Conservation (phyloP, 92 coral and sea anemone genomes). For the Epizoanthus fatuus region DNA sequence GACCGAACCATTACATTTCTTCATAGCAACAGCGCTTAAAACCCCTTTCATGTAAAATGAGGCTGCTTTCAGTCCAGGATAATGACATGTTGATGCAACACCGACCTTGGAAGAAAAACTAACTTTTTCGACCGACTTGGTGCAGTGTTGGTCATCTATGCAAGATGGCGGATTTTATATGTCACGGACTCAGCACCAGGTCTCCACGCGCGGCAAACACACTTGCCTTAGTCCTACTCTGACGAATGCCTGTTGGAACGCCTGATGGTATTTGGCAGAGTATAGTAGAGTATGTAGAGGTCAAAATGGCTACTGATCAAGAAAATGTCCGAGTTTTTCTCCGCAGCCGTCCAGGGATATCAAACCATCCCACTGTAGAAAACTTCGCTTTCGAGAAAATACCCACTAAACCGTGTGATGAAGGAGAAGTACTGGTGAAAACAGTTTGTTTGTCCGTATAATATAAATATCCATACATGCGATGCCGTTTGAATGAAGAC, state of each 20-base stretch:
- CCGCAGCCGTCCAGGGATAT: slow-evolving; percentile 81
- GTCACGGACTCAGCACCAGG: no score
- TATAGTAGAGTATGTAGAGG: no score
- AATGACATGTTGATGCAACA: no score
- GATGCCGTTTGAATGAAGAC: slow-evolving; percentile 77
- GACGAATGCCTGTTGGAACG: neutral
- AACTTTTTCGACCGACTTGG: no score
- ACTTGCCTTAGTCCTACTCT: neutral
- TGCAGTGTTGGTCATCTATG: no score
- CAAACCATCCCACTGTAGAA: slow-evolving; percentile 73
- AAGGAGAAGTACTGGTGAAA: slow-evolving; percentile 77
- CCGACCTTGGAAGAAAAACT: no score
- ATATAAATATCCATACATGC: slow-evolving; percentile 80
- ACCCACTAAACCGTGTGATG: slow-evolving; percentile 61
- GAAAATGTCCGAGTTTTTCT: slow-evolving; percentile 67
- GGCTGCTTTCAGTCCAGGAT: slow-evolving; percentile 1
- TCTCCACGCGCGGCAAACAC: no score
- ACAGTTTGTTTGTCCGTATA: slow-evolving; percentile 82
- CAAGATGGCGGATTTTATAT: no score
- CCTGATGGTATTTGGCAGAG: neutral
- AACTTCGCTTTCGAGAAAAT: slow-evolving; percentile 73
- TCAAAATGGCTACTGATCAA: slow-evolving; percentile 25
- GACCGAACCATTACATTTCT: slow-evolving; percentile 21
- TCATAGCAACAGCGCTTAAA: neutral
- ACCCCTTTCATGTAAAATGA: slow-evolving; percentile 10